These are phyloP conservation scores for Chironomus riparius DNA, from an alignment of 2,888 invertebrate genomes.

Conservation along the genomic window DNA sequence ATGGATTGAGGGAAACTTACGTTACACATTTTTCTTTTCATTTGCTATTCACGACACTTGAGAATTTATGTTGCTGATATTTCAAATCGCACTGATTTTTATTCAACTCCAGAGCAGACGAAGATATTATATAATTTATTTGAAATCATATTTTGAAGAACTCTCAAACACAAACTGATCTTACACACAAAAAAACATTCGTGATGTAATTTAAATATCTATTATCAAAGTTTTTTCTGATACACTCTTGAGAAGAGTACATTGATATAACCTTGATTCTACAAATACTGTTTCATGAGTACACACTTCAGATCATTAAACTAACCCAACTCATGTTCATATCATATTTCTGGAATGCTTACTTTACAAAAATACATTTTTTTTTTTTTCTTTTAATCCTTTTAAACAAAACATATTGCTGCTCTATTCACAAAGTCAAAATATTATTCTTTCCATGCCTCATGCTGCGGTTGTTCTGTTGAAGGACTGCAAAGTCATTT, in stretches of 20 bases:
- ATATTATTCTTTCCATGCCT: neutral
- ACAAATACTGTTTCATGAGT: no score
- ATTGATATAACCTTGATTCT: no score
- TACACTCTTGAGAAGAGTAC: no score
- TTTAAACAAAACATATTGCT: neutral
- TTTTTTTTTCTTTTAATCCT: neutral
- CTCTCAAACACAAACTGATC: no score
- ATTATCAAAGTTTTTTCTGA: no score
- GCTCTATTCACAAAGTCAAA: neutral
- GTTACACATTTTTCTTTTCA: neutral
- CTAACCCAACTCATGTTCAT: neutral
- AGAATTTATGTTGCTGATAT: neutral
- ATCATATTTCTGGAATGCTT: neutral
- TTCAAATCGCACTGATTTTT: no score
- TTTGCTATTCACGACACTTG: neutral
- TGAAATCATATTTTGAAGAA: no score
- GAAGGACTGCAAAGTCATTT: conserved; percentile 7
- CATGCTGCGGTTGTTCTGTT: neutral
- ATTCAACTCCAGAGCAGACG: no score
- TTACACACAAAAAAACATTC: no score
- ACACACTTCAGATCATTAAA: no score
- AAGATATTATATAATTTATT: no score
- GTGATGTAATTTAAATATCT: no score
- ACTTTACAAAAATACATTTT: neutral
- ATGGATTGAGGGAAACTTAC: neutral